Base-by-base conservation (phyloP, 2,113 vertebrate species). In the Capreolus pygargus region DNA sequence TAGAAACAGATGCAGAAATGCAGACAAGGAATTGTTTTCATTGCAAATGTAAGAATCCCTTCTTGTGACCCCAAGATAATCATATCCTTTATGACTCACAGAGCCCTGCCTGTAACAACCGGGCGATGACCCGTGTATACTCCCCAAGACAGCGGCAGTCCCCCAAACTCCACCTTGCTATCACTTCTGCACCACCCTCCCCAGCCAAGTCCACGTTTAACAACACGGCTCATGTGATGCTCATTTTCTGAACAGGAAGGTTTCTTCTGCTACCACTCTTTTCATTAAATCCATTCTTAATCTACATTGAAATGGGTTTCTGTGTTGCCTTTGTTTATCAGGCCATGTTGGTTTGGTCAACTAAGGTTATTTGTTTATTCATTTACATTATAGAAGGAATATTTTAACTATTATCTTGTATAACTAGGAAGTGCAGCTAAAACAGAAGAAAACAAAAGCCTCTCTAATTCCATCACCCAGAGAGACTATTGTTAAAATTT, bases 311-410 rank as follows among this genome's bases (percentile, higher is more conserved):
- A 74, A 74, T 33, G 27, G 12, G 11, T 95, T 92, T 96, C 16
- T 60, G 17, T 47, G 28, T 47, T 58, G 36, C 55, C 78, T 95
- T 83, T 90, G 43, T 54, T 87, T 95, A 60, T 5, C 33, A 7
- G 57, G 23, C 28, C 79, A 19, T 55, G 21, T 52, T 89, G 8
- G 27, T 84, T 96, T 93, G 36, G 54, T 54, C 84, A 97, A 85
- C 12, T 82, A 76, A 89, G 92, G 28, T 86, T 61, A n/a, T 74
- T 86, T 76, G 11, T 61, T 55, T 78, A 10, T 86, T 81, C 17
- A 82, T 83, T 83, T 92, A 43, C 21, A 28, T 43, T 74, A 84
- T 16, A 93, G 43, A 83, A 13, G 8, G 12, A 67, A 70, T 78
- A n/a, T n/a, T 58, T 89, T 86, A 85, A 57, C n/a, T 79, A 57